These are phyloP conservation scores for Anthrax anthrax DNA, from an alignment of 2,888 invertebrate species.

Conservation along the genomic window DNA sequence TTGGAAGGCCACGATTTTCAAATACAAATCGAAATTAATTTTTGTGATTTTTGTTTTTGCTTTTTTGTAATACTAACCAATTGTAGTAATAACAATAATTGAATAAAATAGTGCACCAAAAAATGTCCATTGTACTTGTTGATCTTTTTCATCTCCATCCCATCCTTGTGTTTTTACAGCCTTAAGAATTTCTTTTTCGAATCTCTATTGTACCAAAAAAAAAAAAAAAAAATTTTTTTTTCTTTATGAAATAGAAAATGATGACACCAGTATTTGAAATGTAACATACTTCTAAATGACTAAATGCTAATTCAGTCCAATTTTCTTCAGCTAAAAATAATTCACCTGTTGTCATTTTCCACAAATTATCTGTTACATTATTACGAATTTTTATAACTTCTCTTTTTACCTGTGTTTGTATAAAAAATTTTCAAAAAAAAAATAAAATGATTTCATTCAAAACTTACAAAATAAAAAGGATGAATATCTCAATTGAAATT, in stretches of 20 bases:
- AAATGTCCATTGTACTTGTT: constrained; percentile 66
- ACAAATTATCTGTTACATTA: constrained; percentile 64
- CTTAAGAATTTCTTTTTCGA: constrained; percentile 56
- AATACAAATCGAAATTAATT: no score
- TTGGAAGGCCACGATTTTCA: constrained; percentile 20
- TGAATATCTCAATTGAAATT: background rate
- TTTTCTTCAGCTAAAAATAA: constrained; percentile 52
- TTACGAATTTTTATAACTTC: constrained; percentile 56
- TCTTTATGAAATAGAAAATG: background rate
- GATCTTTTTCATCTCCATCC: constrained; percentile 62
- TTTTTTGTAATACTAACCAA: constrained; percentile 71
- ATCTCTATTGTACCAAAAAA: constrained; percentile 28
- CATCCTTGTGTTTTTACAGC: constrained; percentile 82
- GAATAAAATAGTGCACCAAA: constrained; percentile 86
- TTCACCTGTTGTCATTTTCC: constrained; percentile 45
- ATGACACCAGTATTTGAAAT: background rate
- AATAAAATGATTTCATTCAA: no score
- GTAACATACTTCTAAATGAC: constrained; percentile 38
- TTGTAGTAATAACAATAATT: constrained; percentile 91
- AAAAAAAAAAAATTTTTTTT: background rate
- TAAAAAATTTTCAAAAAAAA: no score
- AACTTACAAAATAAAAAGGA: no score
- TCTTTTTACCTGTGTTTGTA: constrained; percentile 48
- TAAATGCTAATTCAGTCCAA: constrained; percentile 65
- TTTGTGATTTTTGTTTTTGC: no score